A percentile compares a stretch with the other conserved stretches of the same genome.
phyloP scores from a whole-genome alignment of 92 coral and sea anemone genomes.

The Zoanthus gigantus region DNA sequence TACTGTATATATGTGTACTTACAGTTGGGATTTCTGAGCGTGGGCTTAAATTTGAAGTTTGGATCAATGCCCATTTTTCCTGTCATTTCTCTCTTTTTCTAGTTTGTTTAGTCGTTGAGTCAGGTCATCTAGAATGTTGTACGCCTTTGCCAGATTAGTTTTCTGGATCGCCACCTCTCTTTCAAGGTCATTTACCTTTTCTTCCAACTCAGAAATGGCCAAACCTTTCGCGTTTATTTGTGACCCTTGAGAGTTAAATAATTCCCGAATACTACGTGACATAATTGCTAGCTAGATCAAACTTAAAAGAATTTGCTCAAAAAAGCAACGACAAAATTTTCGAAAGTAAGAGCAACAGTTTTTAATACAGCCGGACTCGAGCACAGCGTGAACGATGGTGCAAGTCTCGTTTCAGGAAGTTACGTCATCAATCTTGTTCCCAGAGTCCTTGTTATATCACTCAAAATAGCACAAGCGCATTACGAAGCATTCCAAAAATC shows the following conservation, averaged over 20 bases:
- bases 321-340: neutral
- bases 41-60: neutral
- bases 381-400: neutral
- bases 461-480: slow-evolving; percentile 1
- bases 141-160: neutral
- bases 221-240: neutral
- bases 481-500: slow-evolving; percentile 3
- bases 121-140: neutral
- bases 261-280: neutral
- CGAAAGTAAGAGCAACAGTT: neutral
- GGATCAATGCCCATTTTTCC: neutral
- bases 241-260: neutral
- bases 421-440: slow-evolving; percentile 4
- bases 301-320: neutral
- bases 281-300: slow-evolving; percentile 12
- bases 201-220: neutral
- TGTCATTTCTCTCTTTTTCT: neutral
- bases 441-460: neutral
- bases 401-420: slow-evolving; percentile 10
- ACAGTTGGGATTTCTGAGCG: neutral
- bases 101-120: neutral
- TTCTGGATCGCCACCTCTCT: neutral
- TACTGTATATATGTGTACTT: neutral
- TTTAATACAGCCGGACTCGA: neutral
- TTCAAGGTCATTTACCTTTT: slow-evolving; percentile 8